These are phyloP conservation scores for Bombus sylvicola DNA, from an alignment of 1,140 invertebrate species.

Conservation along the genomic window DNA sequence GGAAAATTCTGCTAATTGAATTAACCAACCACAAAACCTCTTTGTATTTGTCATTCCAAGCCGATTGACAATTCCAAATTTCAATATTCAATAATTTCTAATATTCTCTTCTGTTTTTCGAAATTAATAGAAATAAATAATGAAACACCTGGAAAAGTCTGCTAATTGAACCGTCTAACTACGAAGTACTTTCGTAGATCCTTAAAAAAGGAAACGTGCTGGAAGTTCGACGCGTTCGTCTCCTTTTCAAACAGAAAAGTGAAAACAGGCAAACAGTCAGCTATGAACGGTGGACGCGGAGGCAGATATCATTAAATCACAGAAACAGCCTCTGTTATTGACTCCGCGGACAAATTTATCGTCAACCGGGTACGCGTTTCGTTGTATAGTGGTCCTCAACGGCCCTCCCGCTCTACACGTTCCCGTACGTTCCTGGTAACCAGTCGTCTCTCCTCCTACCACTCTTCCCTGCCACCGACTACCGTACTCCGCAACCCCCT, in stretches of 20 bases:
- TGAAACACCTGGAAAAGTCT: neutral
- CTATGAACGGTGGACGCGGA: constrained; percentile 55
- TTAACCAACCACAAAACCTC: neutral
- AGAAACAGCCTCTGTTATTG: constrained; percentile 82
- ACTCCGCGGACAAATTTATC: constrained; percentile 83
- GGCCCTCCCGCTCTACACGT: constrained; percentile 55
- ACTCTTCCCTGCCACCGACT: neutral
- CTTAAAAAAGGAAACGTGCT: neutral
- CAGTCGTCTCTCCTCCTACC: constrained; percentile 40
- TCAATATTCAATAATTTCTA: neutral
- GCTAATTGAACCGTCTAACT: neutral
- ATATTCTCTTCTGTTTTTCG: neutral
- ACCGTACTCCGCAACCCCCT: constrained; percentile 22
- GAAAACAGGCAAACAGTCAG: constrained; percentile 70
- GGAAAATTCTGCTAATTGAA: neutral
- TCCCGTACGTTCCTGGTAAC: constrained; percentile 67
- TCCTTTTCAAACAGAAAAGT: constrained; percentile 62
- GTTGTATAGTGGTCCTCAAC: constrained; percentile 72
- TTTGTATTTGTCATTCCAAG: neutral
- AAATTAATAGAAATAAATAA: neutral
- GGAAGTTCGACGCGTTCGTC: constrained; percentile 17
- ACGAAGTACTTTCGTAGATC: neutral
- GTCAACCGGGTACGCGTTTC: constrained; percentile 77
- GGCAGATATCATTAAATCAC: constrained; percentile 82
- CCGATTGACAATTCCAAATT: neutral